A percentile compares a stretch with the other conserved stretches of the same genome.
phyloP scores from a whole-genome alignment of 2,797 vertebrate genomes.

The Gobio occitaniae region DNA sequence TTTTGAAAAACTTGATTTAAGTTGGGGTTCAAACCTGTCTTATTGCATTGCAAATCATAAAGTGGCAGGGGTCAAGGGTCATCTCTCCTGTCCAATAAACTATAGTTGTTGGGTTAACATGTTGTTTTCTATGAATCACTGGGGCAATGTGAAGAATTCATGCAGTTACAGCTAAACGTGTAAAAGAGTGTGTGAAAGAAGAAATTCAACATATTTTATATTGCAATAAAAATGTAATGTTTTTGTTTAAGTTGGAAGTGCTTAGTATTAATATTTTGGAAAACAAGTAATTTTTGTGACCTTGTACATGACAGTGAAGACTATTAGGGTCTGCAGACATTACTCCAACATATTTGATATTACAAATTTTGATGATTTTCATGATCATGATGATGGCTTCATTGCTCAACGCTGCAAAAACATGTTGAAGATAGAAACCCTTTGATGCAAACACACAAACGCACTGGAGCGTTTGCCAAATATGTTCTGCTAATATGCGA shows the following conservation, averaged over 20 bases:
- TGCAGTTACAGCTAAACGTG: neutral
- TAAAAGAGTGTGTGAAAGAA: neutral
- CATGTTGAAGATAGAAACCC: neutral
- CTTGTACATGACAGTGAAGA: neutral
- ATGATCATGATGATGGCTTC: neutral
- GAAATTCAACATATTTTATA: neutral
- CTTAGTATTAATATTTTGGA: neutral
- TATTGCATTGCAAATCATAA: constrained; percentile 20
- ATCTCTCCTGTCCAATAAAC: neutral
- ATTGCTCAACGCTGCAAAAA: neutral
- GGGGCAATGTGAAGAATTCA: neutral
- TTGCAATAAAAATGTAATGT: neutral
- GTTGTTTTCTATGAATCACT: neutral
- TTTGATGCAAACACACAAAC: neutral
- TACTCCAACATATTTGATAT: neutral
- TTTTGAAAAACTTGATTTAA: constrained; percentile 28
- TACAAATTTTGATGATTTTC: neutral
- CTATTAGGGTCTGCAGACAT: neutral
- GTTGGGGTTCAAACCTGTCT: neutral
- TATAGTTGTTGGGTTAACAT: neutral
- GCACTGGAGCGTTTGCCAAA: neutral
- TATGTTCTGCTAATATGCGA: no score
- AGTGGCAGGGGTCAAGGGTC: constrained; percentile 2
- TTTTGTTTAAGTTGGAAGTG: neutral
- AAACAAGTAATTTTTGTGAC: neutral